Percentiles rank a stretch among this genome's conserved stretches.
These are phyloP conservation scores for Rissa tridactyla DNA, from an alignment of 2,113 vertebrate species.

Conservation along the genomic window DNA sequence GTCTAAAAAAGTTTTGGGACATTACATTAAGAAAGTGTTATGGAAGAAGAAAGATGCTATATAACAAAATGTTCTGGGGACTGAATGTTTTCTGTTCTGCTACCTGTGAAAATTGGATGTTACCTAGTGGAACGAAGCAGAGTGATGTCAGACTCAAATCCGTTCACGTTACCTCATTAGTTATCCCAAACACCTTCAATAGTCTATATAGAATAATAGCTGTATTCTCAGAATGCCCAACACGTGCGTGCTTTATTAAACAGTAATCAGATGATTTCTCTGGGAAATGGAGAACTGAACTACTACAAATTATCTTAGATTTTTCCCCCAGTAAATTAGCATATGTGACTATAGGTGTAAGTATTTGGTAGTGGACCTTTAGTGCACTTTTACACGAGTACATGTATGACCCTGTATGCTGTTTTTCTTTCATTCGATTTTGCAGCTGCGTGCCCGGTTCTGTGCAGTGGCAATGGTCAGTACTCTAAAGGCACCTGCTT, in stretches of 20 bases:
- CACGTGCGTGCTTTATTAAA: not conserved
- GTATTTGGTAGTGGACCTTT: not conserved
- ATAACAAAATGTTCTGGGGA: not conserved
- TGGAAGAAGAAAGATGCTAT: not conserved
- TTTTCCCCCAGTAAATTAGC: not conserved
- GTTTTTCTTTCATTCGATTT: slow-evolving; percentile 39
- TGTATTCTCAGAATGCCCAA: not conserved
- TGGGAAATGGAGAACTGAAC: not conserved
- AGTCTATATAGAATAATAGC: not conserved
- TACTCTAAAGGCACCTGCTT: slow-evolving; percentile 96
- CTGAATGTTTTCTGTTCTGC: not conserved
- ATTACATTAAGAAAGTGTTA: not conserved
- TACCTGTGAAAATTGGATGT: not conserved
- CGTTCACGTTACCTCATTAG: not conserved
- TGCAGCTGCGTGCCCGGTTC: slow-evolving; percentile 92
- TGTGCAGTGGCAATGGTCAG: slow-evolving; percentile 97
- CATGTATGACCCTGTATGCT: slow-evolving; percentile 29
- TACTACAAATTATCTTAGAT: not conserved
- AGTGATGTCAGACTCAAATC: not conserved
- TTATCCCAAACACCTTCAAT: not conserved
- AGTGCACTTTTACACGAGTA: not conserved
- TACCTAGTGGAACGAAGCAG: not conserved
- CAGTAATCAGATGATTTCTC: not conserved
- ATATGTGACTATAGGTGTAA: not conserved
- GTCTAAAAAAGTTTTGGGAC: not conserved